Evolutionary conservation across 2,113 vertebrate genomes (phyloP).

Genomic region (Hipposideros armiger): DNA sequence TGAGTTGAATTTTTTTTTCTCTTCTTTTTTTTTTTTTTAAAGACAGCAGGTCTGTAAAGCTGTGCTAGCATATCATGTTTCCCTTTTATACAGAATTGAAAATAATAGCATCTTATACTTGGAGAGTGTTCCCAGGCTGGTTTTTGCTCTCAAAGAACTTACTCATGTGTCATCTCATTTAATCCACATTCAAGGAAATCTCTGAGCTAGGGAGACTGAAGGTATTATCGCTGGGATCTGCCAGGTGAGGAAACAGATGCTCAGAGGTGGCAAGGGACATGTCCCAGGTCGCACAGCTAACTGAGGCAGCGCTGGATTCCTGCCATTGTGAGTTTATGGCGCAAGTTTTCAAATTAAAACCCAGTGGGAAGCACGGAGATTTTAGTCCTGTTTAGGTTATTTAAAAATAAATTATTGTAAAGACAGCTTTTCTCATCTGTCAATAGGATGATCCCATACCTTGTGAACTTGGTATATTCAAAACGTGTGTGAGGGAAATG

Average conservation of each 20-base stretch:
- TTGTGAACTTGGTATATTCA: slow-evolving; percentile 46
- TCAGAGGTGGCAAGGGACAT: not conserved
- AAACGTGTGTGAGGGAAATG: not conserved
- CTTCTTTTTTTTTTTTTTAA: not conserved
- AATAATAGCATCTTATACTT: not conserved
- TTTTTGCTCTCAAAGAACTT: not conserved
- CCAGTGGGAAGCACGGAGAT: not conserved
- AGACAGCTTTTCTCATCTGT: slow-evolving; percentile 59
- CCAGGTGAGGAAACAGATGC: not conserved
- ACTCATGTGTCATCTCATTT: not conserved
- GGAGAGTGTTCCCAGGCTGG: not conserved
- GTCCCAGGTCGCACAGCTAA: not conserved
- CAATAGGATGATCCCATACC: slow-evolving; percentile 46
- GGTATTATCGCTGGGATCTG: not conserved
- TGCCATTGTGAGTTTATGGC: not conserved
- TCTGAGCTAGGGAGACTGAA: not conserved
- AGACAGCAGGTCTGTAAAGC: not conserved
- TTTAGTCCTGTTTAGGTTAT: slow-evolving; percentile 28
- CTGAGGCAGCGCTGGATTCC: not conserved
- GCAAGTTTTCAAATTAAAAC: slow-evolving; percentile 11
- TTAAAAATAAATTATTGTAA: slow-evolving; percentile 62
- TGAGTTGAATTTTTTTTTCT: not conserved
- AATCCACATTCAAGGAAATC: not conserved
- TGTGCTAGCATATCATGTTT: not conserved
- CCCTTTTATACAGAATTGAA: not conserved